Conservation (phyloP, 2,113 vertebrate genomes). For the Cebidichthys violaceus region DNA sequence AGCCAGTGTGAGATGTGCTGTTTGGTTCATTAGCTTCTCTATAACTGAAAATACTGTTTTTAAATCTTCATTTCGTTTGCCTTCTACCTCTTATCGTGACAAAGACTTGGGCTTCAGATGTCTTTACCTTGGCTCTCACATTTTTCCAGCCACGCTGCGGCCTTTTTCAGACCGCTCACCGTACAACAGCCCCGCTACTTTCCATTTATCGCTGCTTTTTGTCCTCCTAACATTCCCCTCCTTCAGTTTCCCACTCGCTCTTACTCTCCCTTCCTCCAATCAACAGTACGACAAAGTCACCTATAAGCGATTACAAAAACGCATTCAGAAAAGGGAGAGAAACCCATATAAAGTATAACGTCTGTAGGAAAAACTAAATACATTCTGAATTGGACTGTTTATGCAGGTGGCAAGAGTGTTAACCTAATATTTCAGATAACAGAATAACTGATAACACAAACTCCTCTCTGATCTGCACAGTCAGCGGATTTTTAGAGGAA, state of each 20-base stretch:
- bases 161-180: neutral
- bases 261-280: neutral
- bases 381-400: neutral
- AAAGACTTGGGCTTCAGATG: neutral
- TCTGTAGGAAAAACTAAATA: neutral
- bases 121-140: neutral
- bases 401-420: neutral
- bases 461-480: neutral
- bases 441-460: constrained; percentile 4
- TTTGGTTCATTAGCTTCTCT: constrained; percentile 4
- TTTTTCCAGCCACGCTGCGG: neutral
- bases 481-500: constrained; percentile 7
- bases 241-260: neutral
- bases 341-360: neutral
- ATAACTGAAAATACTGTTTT: neutral
- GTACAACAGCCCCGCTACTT: neutral
- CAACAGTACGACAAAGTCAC: neutral
- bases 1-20: neutral
- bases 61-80: neutral
- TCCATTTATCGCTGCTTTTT: constrained; percentile 13
- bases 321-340: neutral
- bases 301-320: neutral
- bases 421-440: neutral
- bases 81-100: neutral
- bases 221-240: neutral